phyloP scores from a whole-genome alignment of 2,797 vertebrate species.

The Ibycter americanus region DNA sequence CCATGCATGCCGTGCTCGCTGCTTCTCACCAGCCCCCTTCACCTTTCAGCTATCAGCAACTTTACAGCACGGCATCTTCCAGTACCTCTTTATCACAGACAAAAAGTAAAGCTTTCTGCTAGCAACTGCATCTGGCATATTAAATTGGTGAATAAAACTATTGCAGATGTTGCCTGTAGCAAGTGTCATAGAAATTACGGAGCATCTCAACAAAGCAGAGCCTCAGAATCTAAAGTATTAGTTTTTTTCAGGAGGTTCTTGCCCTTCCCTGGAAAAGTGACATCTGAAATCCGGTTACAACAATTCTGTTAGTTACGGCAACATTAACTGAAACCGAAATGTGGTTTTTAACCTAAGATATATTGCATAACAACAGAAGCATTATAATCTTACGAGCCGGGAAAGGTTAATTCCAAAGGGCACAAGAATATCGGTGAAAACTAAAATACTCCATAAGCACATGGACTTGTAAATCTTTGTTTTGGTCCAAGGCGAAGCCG shows the following conservation, averaged over 20 bases:
- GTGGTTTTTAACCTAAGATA: slow-evolving; percentile 34
- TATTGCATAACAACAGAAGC: slow-evolving; percentile 41
- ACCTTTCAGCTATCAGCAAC: slow-evolving; percentile 17
- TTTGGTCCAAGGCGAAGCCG: slow-evolving; percentile 8
- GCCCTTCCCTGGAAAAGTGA: not conserved
- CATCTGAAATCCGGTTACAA: slow-evolving; percentile 25
- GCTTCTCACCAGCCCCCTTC: not conserved
- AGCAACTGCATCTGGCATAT: not conserved
- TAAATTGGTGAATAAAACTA: not conserved
- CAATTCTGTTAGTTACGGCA: slow-evolving; percentile 23
- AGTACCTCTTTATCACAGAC: not conserved
- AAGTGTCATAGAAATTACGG: slow-evolving; percentile 1
- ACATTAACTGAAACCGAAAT: slow-evolving; percentile 55
- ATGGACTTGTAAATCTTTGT: slow-evolving; percentile 1
- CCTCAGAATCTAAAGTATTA: not conserved
- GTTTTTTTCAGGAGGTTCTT: not conserved
- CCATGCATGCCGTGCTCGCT: not conserved
- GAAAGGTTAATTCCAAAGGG: slow-evolving; percentile 21
- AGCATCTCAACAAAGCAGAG: slow-evolving; percentile 9
- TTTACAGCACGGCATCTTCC: slow-evolving; percentile 6
- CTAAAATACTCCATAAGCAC: not conserved
- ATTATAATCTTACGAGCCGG: not conserved
- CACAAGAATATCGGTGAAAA: not conserved
- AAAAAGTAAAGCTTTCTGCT: not conserved
- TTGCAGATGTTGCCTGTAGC: not conserved